Evolutionary conservation across 2,113 vertebrate species (phyloP).

Genomic region (Dolichotis patagonum): DNA sequence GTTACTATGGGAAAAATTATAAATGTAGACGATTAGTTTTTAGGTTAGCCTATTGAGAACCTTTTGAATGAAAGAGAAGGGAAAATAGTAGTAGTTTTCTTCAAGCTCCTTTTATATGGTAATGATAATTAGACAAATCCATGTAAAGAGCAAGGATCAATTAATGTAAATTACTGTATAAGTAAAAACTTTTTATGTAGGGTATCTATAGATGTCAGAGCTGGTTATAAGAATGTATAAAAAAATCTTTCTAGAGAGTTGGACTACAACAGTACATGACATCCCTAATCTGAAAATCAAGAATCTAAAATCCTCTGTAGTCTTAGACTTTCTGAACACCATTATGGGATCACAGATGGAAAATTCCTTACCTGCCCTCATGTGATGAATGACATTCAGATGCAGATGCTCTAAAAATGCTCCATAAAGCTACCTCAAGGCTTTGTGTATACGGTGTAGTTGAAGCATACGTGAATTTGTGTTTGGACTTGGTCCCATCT

Average conservation of each 20-base stretch:
- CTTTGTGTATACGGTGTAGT: not conserved
- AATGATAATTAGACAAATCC: not conserved
- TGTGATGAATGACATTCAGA: not conserved
- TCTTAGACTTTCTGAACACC: not conserved
- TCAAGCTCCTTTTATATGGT: not conserved
- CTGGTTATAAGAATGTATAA: not conserved
- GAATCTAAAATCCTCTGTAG: not conserved
- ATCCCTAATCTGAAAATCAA: not conserved
- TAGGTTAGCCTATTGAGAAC: not conserved
- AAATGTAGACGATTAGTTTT: constrained; percentile 42
- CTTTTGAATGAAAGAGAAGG: not conserved
- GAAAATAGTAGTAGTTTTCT: not conserved
- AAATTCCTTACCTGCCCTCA: not conserved
- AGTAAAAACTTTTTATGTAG: not conserved
- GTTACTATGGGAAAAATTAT: not conserved
- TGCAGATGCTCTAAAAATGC: not conserved
- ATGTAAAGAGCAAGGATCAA: not conserved
- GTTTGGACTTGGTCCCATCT: not conserved
- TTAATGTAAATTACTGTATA: not conserved
- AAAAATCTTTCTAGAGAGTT: not conserved
- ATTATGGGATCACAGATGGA: not conserved
- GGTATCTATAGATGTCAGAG: not conserved
- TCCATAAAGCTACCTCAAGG: not conserved
- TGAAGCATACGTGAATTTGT: not conserved
- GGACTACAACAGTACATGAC: not conserved